Evolutionary conservation across 1,140 invertebrate genomes (phyloP), one percentile per base, ranked within the genome.

Genomic region (Drepana arcuata): DNA sequence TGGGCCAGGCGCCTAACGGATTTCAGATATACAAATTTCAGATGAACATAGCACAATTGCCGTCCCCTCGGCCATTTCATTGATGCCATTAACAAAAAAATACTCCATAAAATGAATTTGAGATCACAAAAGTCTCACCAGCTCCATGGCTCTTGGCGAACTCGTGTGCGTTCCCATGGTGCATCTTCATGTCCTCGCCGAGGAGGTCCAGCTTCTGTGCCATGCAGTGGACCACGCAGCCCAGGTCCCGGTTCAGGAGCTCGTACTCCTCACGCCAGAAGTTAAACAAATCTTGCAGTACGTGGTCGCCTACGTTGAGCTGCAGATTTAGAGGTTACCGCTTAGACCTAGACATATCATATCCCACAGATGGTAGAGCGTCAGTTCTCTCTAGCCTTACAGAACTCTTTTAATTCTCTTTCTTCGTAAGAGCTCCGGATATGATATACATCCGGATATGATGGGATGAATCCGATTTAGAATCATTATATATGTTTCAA

Each of bases 211-310:
- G 44, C 33, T 74, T 73, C 23, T 28, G 10, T 2, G 64, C 66
- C 63, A 79, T 72, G 44, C 74, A 79, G 27, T 65, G 41, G 24
- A 79, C 46, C 28, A 67, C 59, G 30, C 74, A 79, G 26, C 72
- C 74, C 2, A 67, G 30, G 2, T 77, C 70, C 0, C 60, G 31
- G 43, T 72, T 67, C 32, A 69, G 18, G 34, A 75, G 49, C 42
- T 66, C 51, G 32, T 73, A 70, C 28, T 77, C 72, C 31, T 74
- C 66, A 18, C 46, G 49, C 75, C 75, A 80, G 56, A 66, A 80
- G 50, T 73, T 70, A 28, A 48, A 41, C 32, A 80, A 59, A 23
- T 71, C 68, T 49, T 74, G 55, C 23, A 71, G 50, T 16, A 73
- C 55, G 24, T 67, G 48, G 4, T 72, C 66, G 7, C 48, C 50